Evolutionary conservation across 1,140 invertebrate genomes (phyloP).

Genomic region (Stegodyphus mimosarum): DNA sequence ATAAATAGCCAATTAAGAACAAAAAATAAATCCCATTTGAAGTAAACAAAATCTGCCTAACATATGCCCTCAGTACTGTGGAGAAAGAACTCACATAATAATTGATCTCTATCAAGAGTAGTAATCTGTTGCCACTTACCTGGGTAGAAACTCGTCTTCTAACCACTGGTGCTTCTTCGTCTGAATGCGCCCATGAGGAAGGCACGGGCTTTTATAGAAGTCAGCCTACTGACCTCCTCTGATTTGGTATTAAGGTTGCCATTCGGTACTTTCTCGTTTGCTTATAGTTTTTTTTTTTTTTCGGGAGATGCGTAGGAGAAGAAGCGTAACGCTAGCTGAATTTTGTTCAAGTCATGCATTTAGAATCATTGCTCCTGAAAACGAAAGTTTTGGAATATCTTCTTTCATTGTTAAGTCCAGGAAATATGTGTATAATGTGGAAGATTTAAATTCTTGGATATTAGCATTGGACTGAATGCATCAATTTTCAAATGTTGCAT

Average conservation of each 20-base stretch:
- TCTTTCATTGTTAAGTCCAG: neutral
- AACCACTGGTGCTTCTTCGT: constrained; percentile 10
- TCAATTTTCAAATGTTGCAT: too few species aligned
- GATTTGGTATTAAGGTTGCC: constrained; percentile 29
- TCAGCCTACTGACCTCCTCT: constrained; percentile 43
- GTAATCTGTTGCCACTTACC: constrained; percentile 21
- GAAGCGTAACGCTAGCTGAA: constrained; percentile 22
- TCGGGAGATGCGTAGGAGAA: neutral
- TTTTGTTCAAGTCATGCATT: neutral
- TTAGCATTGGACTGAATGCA: too few species aligned
- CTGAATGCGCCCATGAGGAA: neutral
- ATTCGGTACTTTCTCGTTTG: constrained; percentile 28
- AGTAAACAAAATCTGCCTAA: too few species aligned
- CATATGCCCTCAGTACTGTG: too few species aligned
- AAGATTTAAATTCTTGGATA: too few species aligned
- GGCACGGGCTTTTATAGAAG: constrained; percentile 34
- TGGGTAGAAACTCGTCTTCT: constrained; percentile 18
- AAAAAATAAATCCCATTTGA: too few species aligned
- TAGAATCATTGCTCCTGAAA: constrained; percentile 4
- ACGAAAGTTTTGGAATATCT: constrained; percentile 45
- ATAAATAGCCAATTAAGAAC: too few species aligned
- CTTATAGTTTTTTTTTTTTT: neutral
- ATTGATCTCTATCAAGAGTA: too few species aligned
- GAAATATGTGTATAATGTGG: too few species aligned
- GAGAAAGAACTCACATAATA: too few species aligned